Percentiles rank a stretch among this genome's conserved stretches.
Evolutionary conservation across 2,797 vertebrate species (phyloP).

Genomic region (Chaetodon trifasciatus): DNA sequence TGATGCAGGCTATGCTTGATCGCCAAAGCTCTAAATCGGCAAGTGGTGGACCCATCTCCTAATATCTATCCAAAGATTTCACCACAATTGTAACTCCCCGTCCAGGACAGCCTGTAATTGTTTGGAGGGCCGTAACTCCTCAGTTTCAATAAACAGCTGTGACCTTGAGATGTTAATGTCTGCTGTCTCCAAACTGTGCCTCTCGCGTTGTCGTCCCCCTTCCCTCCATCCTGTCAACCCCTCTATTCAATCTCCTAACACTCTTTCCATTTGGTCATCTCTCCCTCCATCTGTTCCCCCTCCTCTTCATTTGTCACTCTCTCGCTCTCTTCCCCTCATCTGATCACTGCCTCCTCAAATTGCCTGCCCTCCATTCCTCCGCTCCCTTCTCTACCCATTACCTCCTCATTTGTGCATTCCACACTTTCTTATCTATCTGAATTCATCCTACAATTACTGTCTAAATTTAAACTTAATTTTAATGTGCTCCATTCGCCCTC

Average conservation of each 20-base stretch:
- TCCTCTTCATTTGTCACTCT: slow-evolving; percentile 28
- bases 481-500: slow-evolving; percentile 14
- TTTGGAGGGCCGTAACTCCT: neutral
- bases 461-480: slow-evolving; percentile 46
- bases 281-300: slow-evolving; percentile 39
- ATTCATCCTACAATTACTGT: slow-evolving; percentile 41
- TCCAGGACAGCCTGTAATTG: neutral
- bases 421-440: slow-evolving; percentile 27
- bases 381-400: slow-evolving; percentile 33
- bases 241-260: slow-evolving; percentile 2
- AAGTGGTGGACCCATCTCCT: neutral
- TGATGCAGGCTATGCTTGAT: neutral
- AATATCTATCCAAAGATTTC: neutral
- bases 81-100: neutral
- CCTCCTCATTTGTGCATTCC: slow-evolving; percentile 47
- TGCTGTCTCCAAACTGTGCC: slow-evolving; percentile 15
- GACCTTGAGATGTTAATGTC: slow-evolving; percentile 43
- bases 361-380: slow-evolving; percentile 29
- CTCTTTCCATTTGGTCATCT: slow-evolving; percentile 27
- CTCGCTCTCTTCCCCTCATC: slow-evolving; percentile 39
- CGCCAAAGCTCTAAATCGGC: neutral
- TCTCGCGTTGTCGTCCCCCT: neutral
- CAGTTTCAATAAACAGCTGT: slow-evolving; percentile 17
- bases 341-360: slow-evolving; percentile 36
- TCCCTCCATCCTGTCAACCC: slow-evolving; percentile 6